Evolutionary conservation across 2,113 vertebrate species (phyloP).

Genomic region (Galbula dea): DNA sequence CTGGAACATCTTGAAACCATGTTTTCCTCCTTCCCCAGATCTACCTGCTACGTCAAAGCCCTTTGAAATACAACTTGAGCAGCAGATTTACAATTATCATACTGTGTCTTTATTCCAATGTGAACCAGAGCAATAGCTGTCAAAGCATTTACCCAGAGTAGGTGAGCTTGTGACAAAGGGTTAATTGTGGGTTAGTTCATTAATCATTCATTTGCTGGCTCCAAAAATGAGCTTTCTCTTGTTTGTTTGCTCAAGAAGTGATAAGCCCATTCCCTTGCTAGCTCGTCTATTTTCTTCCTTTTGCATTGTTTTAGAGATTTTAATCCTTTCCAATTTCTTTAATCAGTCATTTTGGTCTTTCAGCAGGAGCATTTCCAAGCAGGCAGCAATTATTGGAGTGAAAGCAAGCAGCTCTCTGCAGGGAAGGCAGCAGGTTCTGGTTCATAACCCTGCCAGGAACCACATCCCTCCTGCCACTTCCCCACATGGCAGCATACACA

Average conservation of each 20-base stretch:
- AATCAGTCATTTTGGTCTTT: conserved; percentile 55
- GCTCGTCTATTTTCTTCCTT: conserved; percentile 51
- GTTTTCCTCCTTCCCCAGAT: background rate
- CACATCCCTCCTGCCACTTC: fast-evolving
- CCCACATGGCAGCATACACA: fast-evolving
- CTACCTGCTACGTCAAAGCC: background rate
- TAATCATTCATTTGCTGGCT: conserved; percentile 62
- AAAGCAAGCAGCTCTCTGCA: background rate
- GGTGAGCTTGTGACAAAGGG: conserved; percentile 28
- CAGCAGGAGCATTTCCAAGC: conserved; percentile 24
- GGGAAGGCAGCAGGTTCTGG: background rate
- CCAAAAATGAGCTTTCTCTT: conserved; percentile 60
- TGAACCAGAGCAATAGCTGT: background rate
- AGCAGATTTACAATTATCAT: conserved; percentile 1
- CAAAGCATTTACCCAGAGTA: background rate
- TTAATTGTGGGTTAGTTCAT: conserved; percentile 36
- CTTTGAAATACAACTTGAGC: conserved; percentile 37
- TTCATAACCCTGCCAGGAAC: background rate
- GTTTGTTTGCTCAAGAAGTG: conserved; percentile 60
- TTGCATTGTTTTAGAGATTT: conserved; percentile 54
- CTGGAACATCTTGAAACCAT: conserved; percentile 5
- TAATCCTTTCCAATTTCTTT: conserved; percentile 54
- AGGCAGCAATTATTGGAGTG: background rate
- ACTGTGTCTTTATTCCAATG: background rate
- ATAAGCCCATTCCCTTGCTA: conserved; percentile 26